Evolutionary conservation across 1,140 invertebrate species (phyloP).

Genomic region (Rhizoglyphus robini): DNA sequence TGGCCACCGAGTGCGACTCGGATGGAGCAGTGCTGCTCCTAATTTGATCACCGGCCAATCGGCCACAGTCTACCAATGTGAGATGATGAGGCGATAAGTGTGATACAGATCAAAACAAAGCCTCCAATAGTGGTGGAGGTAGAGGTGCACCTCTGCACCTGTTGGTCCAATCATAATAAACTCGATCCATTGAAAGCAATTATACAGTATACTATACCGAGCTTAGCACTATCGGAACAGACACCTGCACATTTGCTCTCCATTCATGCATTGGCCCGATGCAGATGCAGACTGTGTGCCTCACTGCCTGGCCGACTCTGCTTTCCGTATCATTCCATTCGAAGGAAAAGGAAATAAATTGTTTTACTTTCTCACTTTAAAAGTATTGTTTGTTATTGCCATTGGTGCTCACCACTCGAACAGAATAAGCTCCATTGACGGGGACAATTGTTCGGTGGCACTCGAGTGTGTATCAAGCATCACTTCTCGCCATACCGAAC

Average conservation of each 20-base stretch:
- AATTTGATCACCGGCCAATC: neutral
- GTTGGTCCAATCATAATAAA: neutral
- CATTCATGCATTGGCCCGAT: slow-evolving; percentile 2
- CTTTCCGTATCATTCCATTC: neutral
- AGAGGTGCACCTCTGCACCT: neutral
- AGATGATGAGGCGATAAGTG: neutral
- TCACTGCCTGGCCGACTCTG: neutral
- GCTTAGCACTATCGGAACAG: neutral
- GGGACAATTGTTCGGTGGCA: neutral
- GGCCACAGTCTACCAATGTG: neutral
- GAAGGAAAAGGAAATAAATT: neutral
- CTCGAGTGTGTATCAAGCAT: neutral
- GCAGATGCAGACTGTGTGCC: neutral
- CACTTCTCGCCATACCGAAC: too few relatives aligned
- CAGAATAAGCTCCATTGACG: neutral
- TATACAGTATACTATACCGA: too few relatives aligned
- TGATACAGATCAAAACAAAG: neutral
- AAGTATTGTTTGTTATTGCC: neutral
- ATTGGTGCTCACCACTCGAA: neutral
- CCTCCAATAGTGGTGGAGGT: neutral
- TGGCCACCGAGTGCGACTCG: too few relatives aligned
- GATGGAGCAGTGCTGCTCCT: too few relatives aligned
- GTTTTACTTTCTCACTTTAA: slow-evolving; percentile 1
- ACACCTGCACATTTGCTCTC: neutral
- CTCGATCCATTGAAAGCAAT: neutral